Base-by-base conservation (phyloP, 1,140 invertebrate species). In the Hylyphantes graminicola region DNA sequence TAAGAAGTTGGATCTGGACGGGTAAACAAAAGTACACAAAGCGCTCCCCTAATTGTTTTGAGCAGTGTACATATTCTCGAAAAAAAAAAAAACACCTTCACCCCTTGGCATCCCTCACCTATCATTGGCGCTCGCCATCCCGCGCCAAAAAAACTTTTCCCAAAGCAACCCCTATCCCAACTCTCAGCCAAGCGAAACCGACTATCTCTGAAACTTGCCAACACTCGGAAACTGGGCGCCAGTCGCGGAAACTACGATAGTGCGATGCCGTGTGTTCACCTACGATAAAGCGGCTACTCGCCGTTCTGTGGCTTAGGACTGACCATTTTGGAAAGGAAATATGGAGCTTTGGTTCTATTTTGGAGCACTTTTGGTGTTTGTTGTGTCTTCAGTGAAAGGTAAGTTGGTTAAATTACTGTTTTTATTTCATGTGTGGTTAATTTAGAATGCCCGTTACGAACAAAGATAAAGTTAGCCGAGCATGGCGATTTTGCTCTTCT, bases 181-280 rank as follows among this genome's bases (percentile, higher is more conserved):
- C 68, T 8, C 35, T 51, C 13, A 67, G 21, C 77, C 48, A 48
- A 78, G 55, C 63, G 15, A 48, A 51, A 67, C 19, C n/a, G 65
- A 64, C 19, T 21, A 68, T 67, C 63, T 64, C 50, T 55, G 15
- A 35, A 35, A 35, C 35, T 35, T 35, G 35, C 53, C 15, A 48
- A 10, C 77, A 80, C 65, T 80, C 77, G 77, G 77, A 80, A 80
- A 51, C 11, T 35, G 55, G 77, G 77, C 77, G 77, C 77, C 77
- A 80, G 65, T 68, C 17, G 65, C 53, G 65, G 65, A 50, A 80
- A 67, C 48, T 5, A 59, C 48, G 17, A 35, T 78, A 17, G 53
- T 35, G 35, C 57, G 12, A 53, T 70, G 35, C 13, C 67, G 76
- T 35, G 54, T 74, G 72, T 59, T 21, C 19, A 7, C 19, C 9